Conservation (phyloP, 2,888 invertebrate genomes). For the Leucoma salicis region DNA sequence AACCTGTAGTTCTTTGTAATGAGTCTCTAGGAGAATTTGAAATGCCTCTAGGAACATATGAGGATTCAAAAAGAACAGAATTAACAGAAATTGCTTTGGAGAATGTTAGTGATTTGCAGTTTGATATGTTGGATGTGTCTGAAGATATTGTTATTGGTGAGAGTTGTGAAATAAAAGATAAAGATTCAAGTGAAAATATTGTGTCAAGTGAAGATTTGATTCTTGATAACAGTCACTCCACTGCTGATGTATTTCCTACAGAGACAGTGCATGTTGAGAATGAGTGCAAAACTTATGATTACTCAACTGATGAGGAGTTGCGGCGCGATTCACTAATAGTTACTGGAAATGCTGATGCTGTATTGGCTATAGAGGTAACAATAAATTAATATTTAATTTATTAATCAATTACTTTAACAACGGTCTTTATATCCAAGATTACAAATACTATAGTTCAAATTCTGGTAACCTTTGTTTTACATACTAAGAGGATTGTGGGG, state of each 20-base stretch:
- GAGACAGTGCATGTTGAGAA: slow-evolving; percentile 37
- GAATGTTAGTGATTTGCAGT: slow-evolving; percentile 54
- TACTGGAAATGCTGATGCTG: slow-evolving; percentile 67
- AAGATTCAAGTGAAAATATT: slow-evolving; percentile 37
- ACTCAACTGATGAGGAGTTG: slow-evolving; percentile 63
- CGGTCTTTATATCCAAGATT: no score
- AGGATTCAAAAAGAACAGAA: not conserved
- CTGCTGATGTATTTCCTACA: slow-evolving; percentile 31
- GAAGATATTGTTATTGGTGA: slow-evolving; percentile 73
- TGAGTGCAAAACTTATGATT: slow-evolving; percentile 68
- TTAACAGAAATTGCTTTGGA: slow-evolving; percentile 28
- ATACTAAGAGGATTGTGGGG: no score
- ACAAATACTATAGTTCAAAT: no score
- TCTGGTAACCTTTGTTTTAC: no score
- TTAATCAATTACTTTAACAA: no score
- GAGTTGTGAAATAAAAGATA: slow-evolving; percentile 59
- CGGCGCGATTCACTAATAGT: slow-evolving; percentile 59
- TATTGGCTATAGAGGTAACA: slow-evolving; percentile 72
- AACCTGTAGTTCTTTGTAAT: not conserved
- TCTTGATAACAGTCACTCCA: slow-evolving; percentile 67
- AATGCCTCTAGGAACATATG: not conserved
- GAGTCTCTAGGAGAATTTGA: not conserved
- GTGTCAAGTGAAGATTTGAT: slow-evolving; percentile 60
- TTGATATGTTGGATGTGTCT: slow-evolving; percentile 75
- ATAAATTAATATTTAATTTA: not conserved